Base-by-base conservation (phyloP, 2,113 vertebrate species). In the Paracanthobrama guichenoti region DNA sequence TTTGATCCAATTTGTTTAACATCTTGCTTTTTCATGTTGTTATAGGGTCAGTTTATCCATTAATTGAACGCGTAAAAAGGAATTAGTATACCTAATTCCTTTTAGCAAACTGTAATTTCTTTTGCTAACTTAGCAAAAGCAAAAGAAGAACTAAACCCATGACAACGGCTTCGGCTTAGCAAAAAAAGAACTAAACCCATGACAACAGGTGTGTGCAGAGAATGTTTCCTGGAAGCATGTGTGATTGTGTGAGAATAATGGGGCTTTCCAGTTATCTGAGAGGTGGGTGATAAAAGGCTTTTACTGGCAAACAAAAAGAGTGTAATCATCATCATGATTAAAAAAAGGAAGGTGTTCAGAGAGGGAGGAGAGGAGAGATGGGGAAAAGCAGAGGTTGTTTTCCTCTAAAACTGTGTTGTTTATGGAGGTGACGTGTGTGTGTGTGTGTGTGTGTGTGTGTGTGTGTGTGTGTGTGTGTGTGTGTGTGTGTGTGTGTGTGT, bases 221-320 rank as follows among this genome's bases (percentile, higher is more conserved):
- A 64, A n/a, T 44, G 81, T 55, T 80, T 80, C 78, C 60, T 66
- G 78, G 44, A 64, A 80, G 46, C 53, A 3, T 55, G 22, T 44
- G 67, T 55, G 20, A 57, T 55, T 73, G 81, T 71, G 80, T 46
- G 64, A 16, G 44, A 20, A 35, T 79, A 72, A 79, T 42, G 66
- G 50, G 26, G 18, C 31, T 42, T 77, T 79, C 73, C 28, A 71
- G 75, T 86, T 42, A 79, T 73, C 57, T 50, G 35, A 77, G 39
- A 55, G 78, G 46, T 46, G 5, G 14, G 22, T 60, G 67, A 86
- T 83, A 77, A 86, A 83, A 79, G 74, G 66, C 59, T 86, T 82
- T 72, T 31, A 83, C 64, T 46, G 28, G 79, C 22, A 79, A 57
- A 75, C 73, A 72, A 83, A 79, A 86, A 79, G 10, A 80, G 76